A percentile compares a stretch with the other conserved stretches of the same genome.
These are phyloP conservation scores for Ormyrus nitidulus DNA, from an alignment of 2,888 invertebrate species.

Conservation along the genomic window DNA sequence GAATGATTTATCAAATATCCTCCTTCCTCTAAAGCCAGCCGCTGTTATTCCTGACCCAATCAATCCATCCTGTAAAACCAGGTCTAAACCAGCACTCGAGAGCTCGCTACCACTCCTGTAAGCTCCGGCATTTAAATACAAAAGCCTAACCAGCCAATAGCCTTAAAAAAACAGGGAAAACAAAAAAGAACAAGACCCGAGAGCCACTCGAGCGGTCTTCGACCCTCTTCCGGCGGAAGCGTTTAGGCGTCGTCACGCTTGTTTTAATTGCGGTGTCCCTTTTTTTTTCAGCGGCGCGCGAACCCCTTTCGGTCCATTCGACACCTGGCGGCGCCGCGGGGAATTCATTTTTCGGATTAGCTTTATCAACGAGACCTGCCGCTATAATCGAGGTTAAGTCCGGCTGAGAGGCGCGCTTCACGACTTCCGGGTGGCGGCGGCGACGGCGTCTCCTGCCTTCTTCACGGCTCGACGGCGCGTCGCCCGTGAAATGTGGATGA, in stretches of 20 bases:
- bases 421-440: constrained; percentile 60
- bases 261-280: constrained; percentile 67
- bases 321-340: constrained; percentile 68
- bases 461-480: neutral
- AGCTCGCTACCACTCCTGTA: neutral
- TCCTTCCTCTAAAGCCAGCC: too few species aligned
- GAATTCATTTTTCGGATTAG: constrained; percentile 75
- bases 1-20: too few species aligned
- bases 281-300: constrained; percentile 50
- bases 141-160: constrained; percentile 3
- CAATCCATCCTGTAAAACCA: too few species aligned
- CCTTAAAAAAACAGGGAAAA: neutral
- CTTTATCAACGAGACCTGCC: constrained; percentile 67
- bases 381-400: constrained; percentile 68
- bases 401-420: constrained; percentile 65
- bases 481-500: too few species aligned
- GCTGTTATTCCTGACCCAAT: too few species aligned
- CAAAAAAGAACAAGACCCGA: too few species aligned
- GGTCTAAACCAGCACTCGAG: too few species aligned
- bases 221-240: constrained; percentile 65
- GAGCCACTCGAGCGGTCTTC: constrained; percentile 38
- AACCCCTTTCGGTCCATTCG: constrained; percentile 59
- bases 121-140: constrained; percentile 1
- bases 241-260: constrained; percentile 72
- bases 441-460: constrained; percentile 8